Conservation (phyloP, 1,140 invertebrate genomes). For the Drosophila albomicans region DNA sequence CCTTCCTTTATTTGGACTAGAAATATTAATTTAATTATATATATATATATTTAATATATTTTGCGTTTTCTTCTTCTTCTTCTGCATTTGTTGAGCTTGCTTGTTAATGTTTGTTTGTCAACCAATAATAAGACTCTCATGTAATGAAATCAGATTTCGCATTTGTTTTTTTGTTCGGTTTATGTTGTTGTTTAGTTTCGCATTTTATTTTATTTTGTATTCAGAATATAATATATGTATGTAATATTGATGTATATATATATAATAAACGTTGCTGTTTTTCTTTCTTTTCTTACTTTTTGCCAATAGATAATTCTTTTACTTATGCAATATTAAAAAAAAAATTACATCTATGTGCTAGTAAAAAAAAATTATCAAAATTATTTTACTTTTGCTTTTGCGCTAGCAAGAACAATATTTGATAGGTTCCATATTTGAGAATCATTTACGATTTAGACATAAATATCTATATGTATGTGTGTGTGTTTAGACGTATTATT, state of each 20-base stretch:
- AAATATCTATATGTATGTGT: conserved; percentile 1
- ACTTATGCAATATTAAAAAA: conserved; percentile 8
- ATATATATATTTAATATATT: conserved; percentile 28
- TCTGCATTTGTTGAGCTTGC: conserved; percentile 32
- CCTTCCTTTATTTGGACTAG: conserved; percentile 72
- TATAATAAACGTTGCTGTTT: conserved; percentile 35
- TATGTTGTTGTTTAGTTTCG: not conserved
- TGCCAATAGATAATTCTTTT: conserved; percentile 12
- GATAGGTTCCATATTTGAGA: conserved; percentile 1
- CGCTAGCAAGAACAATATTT: conserved; percentile 37
- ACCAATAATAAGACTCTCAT: conserved; percentile 46
- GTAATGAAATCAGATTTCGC: conserved; percentile 29
- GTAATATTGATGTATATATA: conserved; percentile 8
- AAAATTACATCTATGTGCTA: conserved; percentile 20
- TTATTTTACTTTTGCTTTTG: conserved; percentile 11
- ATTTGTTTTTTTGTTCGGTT: conserved; percentile 3
- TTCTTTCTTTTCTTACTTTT: not conserved
- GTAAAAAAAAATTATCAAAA: conserved; percentile 31
- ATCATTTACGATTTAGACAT: not conserved
- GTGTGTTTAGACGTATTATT: conserved; percentile 42
- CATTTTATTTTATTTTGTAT: conserved; percentile 22
- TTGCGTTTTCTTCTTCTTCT: conserved; percentile 8
- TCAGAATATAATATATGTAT: conserved; percentile 23
- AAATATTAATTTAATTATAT: conserved; percentile 58
- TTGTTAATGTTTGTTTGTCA: conserved; percentile 48